Conservation (phyloP, 23 tunicate genomes). For the Oikopleura dioica region DNA sequence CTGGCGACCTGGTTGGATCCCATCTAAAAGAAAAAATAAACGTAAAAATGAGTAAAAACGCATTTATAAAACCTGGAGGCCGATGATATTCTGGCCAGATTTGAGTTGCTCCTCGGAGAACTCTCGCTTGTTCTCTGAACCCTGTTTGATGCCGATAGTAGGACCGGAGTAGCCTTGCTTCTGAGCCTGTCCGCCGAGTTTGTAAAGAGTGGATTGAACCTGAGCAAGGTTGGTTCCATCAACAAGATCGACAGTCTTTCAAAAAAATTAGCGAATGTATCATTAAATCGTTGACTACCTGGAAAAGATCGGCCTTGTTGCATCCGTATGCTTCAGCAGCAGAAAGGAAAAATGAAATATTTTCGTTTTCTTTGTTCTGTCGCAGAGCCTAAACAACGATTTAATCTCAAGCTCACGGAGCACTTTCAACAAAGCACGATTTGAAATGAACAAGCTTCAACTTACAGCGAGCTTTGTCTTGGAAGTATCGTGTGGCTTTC, state of each 20-base stretch:
- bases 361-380: slow-evolving; percentile 43
- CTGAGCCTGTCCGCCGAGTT: slow-evolving; percentile 20
- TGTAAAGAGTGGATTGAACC: slow-evolving; percentile 21
- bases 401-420: neutral
- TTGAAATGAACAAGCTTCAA: neutral
- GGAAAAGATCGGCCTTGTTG: slow-evolving; percentile 29
- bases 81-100: slow-evolving; percentile 49
- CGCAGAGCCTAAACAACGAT: slow-evolving; percentile 32
- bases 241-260: slow-evolving; percentile 43
- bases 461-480: slow-evolving; percentile 17
- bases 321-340: slow-evolving; percentile 39
- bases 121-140: slow-evolving; percentile 23
- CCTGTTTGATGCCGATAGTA: slow-evolving; percentile 29
- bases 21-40: slow-evolving; percentile 25
- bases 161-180: slow-evolving; percentile 20
- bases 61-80: slow-evolving; percentile 29
- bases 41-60: neutral
- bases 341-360: slow-evolving; percentile 39
- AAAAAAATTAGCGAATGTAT: slow-evolving; percentile 12
- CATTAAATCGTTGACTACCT: slow-evolving; percentile 27
- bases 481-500: slow-evolving; percentile 14
- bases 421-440: neutral
- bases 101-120: slow-evolving; percentile 26
- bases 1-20: slow-evolving; percentile 72
- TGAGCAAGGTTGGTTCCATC: slow-evolving; percentile 35